Evolutionary conservation across 2,797 vertebrate species (phyloP).

Genomic region (Rousettus madagascariensis): DNA sequence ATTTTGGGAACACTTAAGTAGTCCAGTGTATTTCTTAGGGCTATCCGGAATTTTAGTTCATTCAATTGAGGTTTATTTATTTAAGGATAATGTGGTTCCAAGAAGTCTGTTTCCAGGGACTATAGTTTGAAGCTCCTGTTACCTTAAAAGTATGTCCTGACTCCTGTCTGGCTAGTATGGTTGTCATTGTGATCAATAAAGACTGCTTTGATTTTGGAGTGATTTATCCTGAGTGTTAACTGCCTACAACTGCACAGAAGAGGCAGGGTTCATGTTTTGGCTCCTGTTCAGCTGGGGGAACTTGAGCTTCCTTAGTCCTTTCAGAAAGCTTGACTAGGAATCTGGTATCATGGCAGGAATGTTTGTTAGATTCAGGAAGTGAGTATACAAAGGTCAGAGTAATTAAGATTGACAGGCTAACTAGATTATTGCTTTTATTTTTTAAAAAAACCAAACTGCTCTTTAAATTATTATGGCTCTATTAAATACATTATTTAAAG

Average conservation of each 20-base stretch:
- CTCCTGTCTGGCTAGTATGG: neutral
- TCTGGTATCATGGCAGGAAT: neutral
- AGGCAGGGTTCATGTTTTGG: neutral
- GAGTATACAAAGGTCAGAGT: neutral
- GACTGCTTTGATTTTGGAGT: slow-evolving; percentile 24
- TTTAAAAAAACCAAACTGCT: neutral
- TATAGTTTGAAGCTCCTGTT: slow-evolving; percentile 43
- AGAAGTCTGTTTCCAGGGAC: slow-evolving; percentile 62
- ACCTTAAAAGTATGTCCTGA: slow-evolving; percentile 31
- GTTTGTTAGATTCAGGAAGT: slow-evolving; percentile 51
- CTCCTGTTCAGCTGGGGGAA: neutral
- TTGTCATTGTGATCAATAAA: slow-evolving; percentile 34
- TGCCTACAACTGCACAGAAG: neutral
- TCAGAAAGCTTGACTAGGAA: slow-evolving; percentile 42
- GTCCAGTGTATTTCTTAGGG: slow-evolving; percentile 43
- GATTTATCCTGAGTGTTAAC: neutral
- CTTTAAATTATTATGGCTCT: neutral
- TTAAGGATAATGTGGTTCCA: slow-evolving; percentile 72
- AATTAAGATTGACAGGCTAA: slow-evolving; percentile 36
- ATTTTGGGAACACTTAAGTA: slow-evolving; percentile 64
- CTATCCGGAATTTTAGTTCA: slow-evolving; percentile 63
- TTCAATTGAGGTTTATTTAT: slow-evolving; percentile 66
- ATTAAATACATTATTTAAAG: neutral
- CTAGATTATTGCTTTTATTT: neutral
- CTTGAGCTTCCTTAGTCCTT: slow-evolving; percentile 44